Evolutionary conservation across 2,797 vertebrate species (phyloP).

Genomic region (Enteromius mattozi): DNA sequence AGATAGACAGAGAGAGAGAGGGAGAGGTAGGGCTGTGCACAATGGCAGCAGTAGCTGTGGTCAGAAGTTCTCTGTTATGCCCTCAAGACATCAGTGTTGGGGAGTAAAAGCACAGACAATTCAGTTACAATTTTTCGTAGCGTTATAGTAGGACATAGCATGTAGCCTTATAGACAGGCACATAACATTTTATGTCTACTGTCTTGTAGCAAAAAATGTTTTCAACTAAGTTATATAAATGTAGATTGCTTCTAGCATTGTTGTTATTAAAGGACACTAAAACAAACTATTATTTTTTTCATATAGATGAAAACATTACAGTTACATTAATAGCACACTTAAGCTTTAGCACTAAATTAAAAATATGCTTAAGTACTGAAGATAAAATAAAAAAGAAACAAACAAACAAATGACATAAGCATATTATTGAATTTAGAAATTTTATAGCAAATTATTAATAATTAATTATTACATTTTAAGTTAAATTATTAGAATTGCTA

Average conservation of each 20-base stretch:
- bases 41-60: constrained; percentile 66
- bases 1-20: not conserved
- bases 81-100: constrained; percentile 33
- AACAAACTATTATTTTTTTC: not conserved
- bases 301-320: not conserved
- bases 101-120: constrained; percentile 3
- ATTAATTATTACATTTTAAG: not conserved
- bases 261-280: not conserved
- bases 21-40: constrained; percentile 59
- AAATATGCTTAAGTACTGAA: not conserved
- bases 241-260: not conserved
- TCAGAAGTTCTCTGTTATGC: constrained; percentile 50
- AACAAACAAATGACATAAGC: not conserved
- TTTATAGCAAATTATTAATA: not conserved
- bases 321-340: not conserved
- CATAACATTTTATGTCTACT: not conserved
- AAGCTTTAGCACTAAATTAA: not conserved
- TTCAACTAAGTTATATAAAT: not conserved
- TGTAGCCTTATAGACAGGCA: not conserved
- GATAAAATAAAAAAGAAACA: not conserved
- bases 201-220: not conserved
- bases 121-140: not conserved
- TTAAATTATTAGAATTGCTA: not conserved
- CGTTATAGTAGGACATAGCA: not conserved
- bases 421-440: not conserved